Evolutionary conservation across 2,113 vertebrate genomes (phyloP).

Genomic region (Toxotes chatareus): DNA sequence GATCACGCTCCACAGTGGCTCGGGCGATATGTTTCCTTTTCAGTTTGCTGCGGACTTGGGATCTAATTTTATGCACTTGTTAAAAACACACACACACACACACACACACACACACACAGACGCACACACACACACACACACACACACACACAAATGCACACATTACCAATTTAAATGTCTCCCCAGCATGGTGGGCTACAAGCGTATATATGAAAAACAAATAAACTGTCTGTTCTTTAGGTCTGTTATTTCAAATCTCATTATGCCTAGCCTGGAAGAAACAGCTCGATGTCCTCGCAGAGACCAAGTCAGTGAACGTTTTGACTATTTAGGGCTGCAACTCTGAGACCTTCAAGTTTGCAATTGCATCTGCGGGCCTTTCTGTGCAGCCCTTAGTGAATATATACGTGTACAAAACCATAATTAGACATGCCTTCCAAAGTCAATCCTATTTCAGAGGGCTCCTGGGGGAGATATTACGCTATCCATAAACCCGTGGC

Average conservation of each 20-base stretch:
- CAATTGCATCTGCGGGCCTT: conserved; percentile 24
- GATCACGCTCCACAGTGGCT: conserved; percentile 15
- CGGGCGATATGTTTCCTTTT: conserved; percentile 36
- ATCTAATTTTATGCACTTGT: conserved; percentile 21
- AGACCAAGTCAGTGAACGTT: background rate
- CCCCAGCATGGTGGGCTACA: conserved; percentile 17
- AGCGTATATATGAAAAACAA: conserved; percentile 44
- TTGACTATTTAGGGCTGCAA: conserved; percentile 13
- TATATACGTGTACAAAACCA: conserved; percentile 52
- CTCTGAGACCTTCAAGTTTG: conserved; percentile 40
- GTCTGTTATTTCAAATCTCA: conserved; percentile 60
- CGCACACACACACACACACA: conserved; percentile 20
- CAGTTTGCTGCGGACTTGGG: conserved; percentile 22
- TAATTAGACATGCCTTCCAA: conserved; percentile 71
- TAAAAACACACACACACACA: conserved; percentile 22
- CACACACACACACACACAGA: conserved; percentile 23
- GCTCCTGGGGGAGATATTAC: conserved; percentile 66
- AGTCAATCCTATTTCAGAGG: conserved; percentile 68
- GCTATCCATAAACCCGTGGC: conserved; percentile 61
- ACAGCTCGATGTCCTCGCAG: conserved; percentile 7
- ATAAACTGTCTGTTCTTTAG: conserved; percentile 32
- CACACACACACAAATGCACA: background rate
- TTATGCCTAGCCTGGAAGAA: conserved; percentile 50
- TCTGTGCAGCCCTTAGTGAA: conserved; percentile 39
- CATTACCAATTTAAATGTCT: conserved; percentile 61